Percentiles rank a stretch among this genome's conserved stretches.
These are phyloP conservation scores for Gobiocypris rarus DNA, from an alignment of 2,113 vertebrate species.

Conservation along the genomic window DNA sequence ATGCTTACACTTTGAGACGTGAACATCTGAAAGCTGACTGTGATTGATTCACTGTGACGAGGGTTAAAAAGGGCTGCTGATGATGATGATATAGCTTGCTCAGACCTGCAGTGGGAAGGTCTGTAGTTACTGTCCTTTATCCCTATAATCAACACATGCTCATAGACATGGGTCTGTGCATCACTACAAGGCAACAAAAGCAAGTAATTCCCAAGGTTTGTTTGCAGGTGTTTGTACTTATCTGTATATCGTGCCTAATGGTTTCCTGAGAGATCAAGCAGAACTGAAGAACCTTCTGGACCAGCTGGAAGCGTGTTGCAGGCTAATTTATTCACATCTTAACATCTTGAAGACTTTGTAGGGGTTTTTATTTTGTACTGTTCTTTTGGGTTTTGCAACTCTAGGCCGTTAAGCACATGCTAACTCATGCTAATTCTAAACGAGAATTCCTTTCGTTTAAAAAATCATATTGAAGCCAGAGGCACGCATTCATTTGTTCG, in stretches of 20 bases:
- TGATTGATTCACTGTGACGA: background rate
- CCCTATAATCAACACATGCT: background rate
- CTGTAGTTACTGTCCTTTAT: background rate
- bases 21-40: constrained; percentile 43
- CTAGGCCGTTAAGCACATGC: background rate
- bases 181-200: constrained; percentile 10
- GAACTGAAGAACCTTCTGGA: constrained; percentile 21
- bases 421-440: constrained; percentile 11
- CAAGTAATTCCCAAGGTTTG: constrained; percentile 18
- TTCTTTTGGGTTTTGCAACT: background rate
- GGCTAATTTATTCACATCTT: background rate
- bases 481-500: background rate
- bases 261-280: constrained; percentile 7
- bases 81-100: background rate
- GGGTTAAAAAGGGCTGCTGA: background rate
- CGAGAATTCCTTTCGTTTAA: background rate
- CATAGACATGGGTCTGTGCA: background rate
- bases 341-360: constrained; percentile 4
- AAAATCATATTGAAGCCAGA: background rate
- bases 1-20: background rate
- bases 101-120: constrained; percentile 21
- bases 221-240: constrained; percentile 36
- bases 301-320: background rate
- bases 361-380: background rate
- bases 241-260: constrained; percentile 19